phyloP scores from a whole-genome alignment of 1,140 invertebrate species.

The Saccostrea echinata region DNA sequence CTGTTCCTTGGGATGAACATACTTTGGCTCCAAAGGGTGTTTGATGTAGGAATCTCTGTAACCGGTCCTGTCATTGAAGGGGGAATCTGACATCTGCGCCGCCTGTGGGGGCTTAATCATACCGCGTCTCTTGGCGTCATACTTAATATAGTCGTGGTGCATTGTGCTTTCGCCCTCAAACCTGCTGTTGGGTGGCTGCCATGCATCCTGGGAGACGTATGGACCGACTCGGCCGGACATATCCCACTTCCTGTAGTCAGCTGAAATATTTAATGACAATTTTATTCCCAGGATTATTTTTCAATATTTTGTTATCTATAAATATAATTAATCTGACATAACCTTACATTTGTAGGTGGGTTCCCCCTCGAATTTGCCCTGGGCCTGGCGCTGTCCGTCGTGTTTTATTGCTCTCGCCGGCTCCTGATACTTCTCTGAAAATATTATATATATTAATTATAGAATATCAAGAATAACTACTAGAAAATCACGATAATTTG shows the following conservation, averaged over 20 bases:
- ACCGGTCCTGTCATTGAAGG: slow-evolving; percentile 77
- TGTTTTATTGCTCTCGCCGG: slow-evolving; percentile 73
- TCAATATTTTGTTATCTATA: no score
- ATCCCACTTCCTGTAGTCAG: slow-evolving; percentile 79
- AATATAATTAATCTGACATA: no score
- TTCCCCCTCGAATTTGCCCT: slow-evolving; percentile 79
- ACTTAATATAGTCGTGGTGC: slow-evolving; percentile 73
- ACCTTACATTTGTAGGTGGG: slow-evolving; percentile 79
- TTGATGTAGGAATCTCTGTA: slow-evolving; percentile 77
- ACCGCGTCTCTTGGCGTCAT: slow-evolving; percentile 68
- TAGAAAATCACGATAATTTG: no score
- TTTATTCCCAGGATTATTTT: not conserved
- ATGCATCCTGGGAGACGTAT: slow-evolving; percentile 65
- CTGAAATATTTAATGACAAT: slow-evolving; percentile 63
- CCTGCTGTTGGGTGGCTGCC: slow-evolving; percentile 71
- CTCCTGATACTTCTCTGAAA: slow-evolving; percentile 75
- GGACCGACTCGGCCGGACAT: slow-evolving; percentile 62
- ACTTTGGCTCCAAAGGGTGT: slow-evolving; percentile 72
- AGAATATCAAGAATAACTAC: no score
- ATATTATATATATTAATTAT: no score
- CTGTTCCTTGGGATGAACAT: slow-evolving; percentile 65
- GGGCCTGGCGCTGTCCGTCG: slow-evolving; percentile 66
- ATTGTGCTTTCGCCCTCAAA: slow-evolving; percentile 78
- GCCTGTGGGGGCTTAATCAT: slow-evolving; percentile 75
- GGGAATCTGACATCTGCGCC: slow-evolving; percentile 72